These are phyloP conservation scores for Phylloscopus trochiloides DNA, from an alignment of 2,113 vertebrate genomes.

Conservation along the genomic window DNA sequence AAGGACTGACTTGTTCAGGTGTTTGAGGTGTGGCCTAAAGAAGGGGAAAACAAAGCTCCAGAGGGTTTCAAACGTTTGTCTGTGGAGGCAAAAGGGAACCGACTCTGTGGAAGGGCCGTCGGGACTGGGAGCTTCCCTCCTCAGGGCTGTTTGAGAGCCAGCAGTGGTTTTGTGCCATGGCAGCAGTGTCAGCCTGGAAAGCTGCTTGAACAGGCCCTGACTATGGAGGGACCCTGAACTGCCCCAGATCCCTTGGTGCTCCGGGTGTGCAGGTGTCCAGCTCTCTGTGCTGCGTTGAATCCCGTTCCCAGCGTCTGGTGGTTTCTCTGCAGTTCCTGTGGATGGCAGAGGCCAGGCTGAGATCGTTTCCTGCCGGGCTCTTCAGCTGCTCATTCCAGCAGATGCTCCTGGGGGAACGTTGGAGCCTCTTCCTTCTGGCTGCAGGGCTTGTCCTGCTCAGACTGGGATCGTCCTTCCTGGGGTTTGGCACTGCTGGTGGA, in stretches of 20 bases:
- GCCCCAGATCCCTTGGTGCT: neutral
- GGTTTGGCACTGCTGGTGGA: conserved; percentile 68
- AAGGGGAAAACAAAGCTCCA: conserved; percentile 12
- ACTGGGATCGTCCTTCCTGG: conserved; percentile 62
- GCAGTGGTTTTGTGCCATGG: neutral
- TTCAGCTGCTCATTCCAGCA: conserved; percentile 70
- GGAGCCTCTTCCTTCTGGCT: conserved; percentile 68
- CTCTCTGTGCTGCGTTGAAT: neutral
- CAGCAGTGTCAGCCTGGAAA: neutral
- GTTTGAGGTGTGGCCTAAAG: conserved; percentile 6
- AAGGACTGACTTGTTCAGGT: neutral
- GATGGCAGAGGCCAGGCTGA: conserved; percentile 60
- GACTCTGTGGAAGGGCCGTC: neutral
- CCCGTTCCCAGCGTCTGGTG: conserved; percentile 57
- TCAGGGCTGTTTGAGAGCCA: conserved; percentile 5
- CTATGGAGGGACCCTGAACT: neutral
- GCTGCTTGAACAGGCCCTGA: neutral
- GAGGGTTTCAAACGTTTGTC: conserved; percentile 2
- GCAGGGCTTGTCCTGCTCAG: conserved; percentile 62
- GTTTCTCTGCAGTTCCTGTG: conserved; percentile 67
- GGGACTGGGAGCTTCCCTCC: conserved; percentile 40
- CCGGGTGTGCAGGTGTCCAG: conserved; percentile 6
- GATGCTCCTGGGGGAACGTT: conserved; percentile 60
- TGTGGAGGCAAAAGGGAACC: neutral
- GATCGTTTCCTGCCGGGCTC: conserved; percentile 70